Conservation (phyloP, 2,888 invertebrate genomes). For the Chironomus tentans region DNA sequence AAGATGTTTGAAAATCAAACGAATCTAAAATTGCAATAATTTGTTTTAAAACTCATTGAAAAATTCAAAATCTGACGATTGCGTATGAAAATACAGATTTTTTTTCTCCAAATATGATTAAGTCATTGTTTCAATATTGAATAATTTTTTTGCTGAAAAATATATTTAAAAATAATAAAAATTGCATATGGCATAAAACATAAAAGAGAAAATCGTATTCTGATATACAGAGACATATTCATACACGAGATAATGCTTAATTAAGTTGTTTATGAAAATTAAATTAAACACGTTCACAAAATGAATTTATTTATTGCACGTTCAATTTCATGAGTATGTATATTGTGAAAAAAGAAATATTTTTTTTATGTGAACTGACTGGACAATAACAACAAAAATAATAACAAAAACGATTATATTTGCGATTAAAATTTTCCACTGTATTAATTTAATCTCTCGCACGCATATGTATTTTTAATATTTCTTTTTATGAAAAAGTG, state of each 20-base stretch:
- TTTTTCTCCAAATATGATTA: too few species aligned
- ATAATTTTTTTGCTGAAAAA: too few species aligned
- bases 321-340: neutral
- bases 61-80: too few species aligned
- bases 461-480: neutral
- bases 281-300: conserved; percentile 24
- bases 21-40: too few species aligned
- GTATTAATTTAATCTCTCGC: conserved; percentile 20
- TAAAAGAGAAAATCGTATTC: too few species aligned
- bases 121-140: too few species aligned
- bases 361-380: neutral
- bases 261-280: conserved; percentile 26
- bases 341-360: neutral
- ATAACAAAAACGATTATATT: neutral
- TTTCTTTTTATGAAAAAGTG: neutral
- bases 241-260: conserved; percentile 16
- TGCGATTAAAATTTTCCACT: conserved; percentile 26
- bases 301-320: conserved; percentile 19
- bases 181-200: too few species aligned
- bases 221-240: neutral
- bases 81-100: too few species aligned
- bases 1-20: too few species aligned
- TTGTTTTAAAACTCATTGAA: too few species aligned
- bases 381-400: neutral
- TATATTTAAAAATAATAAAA: too few species aligned